Evolutionary conservation across 2,888 invertebrate species (phyloP), one percentile per base, ranked within the genome.

Genomic region (Eucera pruinosa): DNA sequence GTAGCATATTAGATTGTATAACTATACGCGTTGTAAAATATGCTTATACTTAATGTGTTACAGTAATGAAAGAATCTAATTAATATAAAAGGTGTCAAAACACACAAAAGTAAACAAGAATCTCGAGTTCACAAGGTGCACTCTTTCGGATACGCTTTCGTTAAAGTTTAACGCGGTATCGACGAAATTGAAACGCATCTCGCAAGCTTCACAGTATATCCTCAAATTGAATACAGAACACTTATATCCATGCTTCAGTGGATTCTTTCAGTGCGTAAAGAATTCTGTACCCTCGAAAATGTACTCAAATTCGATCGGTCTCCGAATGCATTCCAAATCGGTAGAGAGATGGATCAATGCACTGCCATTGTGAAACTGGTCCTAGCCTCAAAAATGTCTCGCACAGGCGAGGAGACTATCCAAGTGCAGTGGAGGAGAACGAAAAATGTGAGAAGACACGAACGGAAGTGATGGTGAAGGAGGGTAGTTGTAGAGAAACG

Each of bases 211-310:
- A 41, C 78, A 68, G 58, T 75, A 61, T 62, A 54, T 70, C 73
- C 48, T 45, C 50, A 67, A 75, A 84, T 80, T 80, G 82, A 72
- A 84, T 73, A 64, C 50, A 23, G 45, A 30, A 64, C 72, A 69
- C 68, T 78, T 78, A 69, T 71, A 77, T 55, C 57, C 69, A 57
- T 52, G 75, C 74, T 64, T 73, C 36, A 7, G 9, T 20, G 33
- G 50, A n/a, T 52, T 43, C 41, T 48, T 50, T 39, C 43, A 23
- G 18, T 43, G 45, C 52, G 66, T 61, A 67, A 64, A 45, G 69
- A 65, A 81, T 73, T 47, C 68, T 64, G 54, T 52, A 48, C 70
- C 68, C 43, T 48, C 25, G 30, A 7, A 20, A 71, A 47, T 50
- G 67, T 66, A 20, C 65, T 62, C 25, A 39, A 45, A 73, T 58